phyloP scores from a whole-genome alignment of 2,888 invertebrate genomes.

The Drosophila koepferae region DNA sequence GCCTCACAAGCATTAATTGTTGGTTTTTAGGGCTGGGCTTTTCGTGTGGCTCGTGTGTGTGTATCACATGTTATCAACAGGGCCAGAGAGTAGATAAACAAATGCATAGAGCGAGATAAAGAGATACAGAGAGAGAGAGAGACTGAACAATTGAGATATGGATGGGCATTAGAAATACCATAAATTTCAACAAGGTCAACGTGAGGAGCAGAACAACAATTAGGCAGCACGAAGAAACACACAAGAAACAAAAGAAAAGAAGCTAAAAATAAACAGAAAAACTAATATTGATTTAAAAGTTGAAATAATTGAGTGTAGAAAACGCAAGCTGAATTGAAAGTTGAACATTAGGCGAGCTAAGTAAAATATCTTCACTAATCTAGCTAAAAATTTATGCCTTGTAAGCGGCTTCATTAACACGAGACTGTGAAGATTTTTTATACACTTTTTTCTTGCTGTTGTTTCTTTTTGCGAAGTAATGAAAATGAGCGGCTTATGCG shows the following conservation, averaged over 20 bases:
- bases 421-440: slow-evolving; percentile 26
- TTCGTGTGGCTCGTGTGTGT: slow-evolving; percentile 3
- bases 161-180: slow-evolving; percentile 47
- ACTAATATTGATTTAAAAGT: slow-evolving; percentile 58
- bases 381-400: slow-evolving; percentile 31
- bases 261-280: slow-evolving; percentile 21
- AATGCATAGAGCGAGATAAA: slow-evolving; percentile 8
- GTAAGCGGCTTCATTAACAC: slow-evolving; percentile 63
- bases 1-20: slow-evolving; percentile 39
- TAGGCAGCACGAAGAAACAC: slow-evolving; percentile 55
- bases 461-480: slow-evolving; percentile 23
- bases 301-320: slow-evolving; percentile 26
- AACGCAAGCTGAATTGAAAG: slow-evolving; percentile 16
- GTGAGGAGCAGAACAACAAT: slow-evolving; percentile 55
- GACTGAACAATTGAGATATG: slow-evolving; percentile 28
- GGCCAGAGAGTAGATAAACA: slow-evolving; percentile 61
- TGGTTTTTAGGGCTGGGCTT: slow-evolving; percentile 16
- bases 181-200: slow-evolving; percentile 75
- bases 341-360: slow-evolving; percentile 21
- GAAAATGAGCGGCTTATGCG: slow-evolving; percentile 9
- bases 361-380: slow-evolving; percentile 11
- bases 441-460: not conserved
- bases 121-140: slow-evolving; percentile 13
- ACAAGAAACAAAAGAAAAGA: slow-evolving; percentile 2
- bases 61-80: slow-evolving; percentile 61